Conservation (phyloP, 2,797 vertebrate species). For the Labroides dimidiatus region DNA sequence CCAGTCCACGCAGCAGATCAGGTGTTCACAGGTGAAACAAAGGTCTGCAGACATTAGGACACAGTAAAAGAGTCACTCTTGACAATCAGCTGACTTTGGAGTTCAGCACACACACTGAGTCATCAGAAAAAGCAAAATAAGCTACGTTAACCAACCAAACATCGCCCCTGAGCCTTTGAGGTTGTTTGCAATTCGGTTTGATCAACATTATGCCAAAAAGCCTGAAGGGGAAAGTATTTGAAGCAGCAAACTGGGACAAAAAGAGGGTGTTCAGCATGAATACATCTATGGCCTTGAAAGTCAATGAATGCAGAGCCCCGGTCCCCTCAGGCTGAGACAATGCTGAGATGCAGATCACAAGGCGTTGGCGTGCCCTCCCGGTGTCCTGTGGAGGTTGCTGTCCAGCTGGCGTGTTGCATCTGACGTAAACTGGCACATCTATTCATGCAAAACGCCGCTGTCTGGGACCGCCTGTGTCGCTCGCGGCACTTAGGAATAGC, state of each 20-base stretch:
- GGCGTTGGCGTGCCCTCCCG: constrained; percentile 19
- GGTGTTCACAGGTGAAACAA: constrained; percentile 26
- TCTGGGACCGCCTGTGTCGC: constrained; percentile 3
- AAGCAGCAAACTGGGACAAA: constrained; percentile 23
- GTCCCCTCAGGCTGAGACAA: constrained; percentile 28
- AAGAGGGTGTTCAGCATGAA: constrained; percentile 24
- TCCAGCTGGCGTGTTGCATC: constrained; percentile 50
- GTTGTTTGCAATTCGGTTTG: constrained; percentile 30
- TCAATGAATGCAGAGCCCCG: constrained; percentile 39
- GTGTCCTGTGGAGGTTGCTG: constrained; percentile 42
- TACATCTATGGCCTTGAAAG: constrained; percentile 31
- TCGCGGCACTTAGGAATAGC: background rate
- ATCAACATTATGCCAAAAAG: constrained; percentile 35
- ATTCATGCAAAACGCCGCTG: constrained; percentile 33
- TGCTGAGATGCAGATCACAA: constrained; percentile 29
- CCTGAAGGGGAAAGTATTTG: constrained; percentile 10
- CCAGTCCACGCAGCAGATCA: constrained; percentile 19
- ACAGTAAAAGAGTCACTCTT: constrained; percentile 24
- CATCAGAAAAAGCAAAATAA: constrained; percentile 26
- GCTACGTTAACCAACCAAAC: constrained; percentile 5
- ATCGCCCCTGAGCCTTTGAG: background rate
- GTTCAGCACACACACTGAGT: background rate
- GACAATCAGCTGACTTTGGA: constrained; percentile 41
- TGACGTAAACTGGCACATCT: constrained; percentile 23
- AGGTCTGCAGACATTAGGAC: constrained; percentile 16